Conservation (phyloP, 2,797 vertebrate genomes). For the Pitangus sulphuratus region DNA sequence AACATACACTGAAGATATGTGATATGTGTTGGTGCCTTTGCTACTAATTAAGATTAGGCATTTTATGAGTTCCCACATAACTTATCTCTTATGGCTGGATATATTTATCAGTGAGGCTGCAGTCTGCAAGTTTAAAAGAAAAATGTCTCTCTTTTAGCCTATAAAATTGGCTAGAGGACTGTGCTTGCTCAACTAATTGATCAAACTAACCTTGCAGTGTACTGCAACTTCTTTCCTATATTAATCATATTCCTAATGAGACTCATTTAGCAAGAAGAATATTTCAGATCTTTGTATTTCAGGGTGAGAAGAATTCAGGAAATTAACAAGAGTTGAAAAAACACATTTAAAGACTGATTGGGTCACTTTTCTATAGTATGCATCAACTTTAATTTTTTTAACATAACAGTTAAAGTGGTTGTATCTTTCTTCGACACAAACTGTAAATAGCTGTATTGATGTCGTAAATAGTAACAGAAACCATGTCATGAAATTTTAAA, state of each 20-base stretch:
- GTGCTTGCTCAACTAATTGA: neutral
- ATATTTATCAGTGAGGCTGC: neutral
- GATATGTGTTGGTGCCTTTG: neutral
- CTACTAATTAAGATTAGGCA: neutral
- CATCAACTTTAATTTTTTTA: neutral
- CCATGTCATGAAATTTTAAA: neutral
- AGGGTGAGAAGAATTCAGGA: neutral
- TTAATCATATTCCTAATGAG: slow-evolving; percentile 4
- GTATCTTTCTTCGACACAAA: neutral
- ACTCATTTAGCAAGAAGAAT: neutral
- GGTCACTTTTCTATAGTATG: neutral
- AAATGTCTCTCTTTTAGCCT: slow-evolving; percentile 1
- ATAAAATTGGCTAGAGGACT: slow-evolving; percentile 26
- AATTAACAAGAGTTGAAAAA: neutral
- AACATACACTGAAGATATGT: neutral
- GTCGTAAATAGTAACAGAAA: neutral
- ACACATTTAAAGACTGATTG: neutral
- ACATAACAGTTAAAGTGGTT: neutral
- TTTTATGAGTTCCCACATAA: neutral
- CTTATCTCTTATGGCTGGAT: slow-evolving; percentile 5
- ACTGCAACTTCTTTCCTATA: neutral
- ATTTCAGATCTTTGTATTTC: slow-evolving; percentile 15
- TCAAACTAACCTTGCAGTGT: slow-evolving; percentile 22
- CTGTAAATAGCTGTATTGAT: neutral
- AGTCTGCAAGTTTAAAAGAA: slow-evolving; percentile 15